Percentiles rank a stretch among this genome's conserved stretches.
These are phyloP conservation scores for Hymenochirus boettgeri DNA, from an alignment of 2,113 vertebrate genomes.

Conservation along the genomic window DNA sequence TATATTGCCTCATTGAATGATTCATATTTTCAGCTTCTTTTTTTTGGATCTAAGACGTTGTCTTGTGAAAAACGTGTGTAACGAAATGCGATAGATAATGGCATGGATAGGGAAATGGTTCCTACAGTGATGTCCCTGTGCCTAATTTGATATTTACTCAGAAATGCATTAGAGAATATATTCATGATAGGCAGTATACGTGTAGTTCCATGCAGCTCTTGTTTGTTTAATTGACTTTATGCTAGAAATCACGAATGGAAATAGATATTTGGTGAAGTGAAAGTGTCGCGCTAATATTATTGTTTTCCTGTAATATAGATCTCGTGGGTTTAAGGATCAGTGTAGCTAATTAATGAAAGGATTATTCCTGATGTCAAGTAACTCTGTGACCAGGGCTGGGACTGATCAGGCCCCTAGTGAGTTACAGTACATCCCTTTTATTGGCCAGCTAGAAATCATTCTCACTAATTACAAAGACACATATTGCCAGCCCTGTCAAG, in stretches of 20 bases:
- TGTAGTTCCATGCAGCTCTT: too few species aligned
- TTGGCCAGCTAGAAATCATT: slow-evolving; percentile 6
- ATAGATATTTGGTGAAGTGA: slow-evolving; percentile 18
- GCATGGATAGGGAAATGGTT: too few species aligned
- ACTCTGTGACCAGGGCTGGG: slow-evolving; percentile 14
- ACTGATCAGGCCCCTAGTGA: slow-evolving; percentile 2
- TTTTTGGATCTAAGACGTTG: too few species aligned
- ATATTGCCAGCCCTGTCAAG: slow-evolving; percentile 21
- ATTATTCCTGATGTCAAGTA: slow-evolving; percentile 27
- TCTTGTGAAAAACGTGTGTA: too few species aligned
- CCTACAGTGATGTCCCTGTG: too few species aligned
- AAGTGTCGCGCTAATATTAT: slow-evolving; percentile 23
- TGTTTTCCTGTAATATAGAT: slow-evolving; percentile 35
- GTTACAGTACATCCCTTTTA: slow-evolving; percentile 9
- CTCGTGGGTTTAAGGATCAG: slow-evolving; percentile 5
- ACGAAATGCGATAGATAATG: too few species aligned
- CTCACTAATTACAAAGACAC: slow-evolving; percentile 23
- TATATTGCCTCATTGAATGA: too few species aligned
- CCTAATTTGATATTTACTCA: too few species aligned
- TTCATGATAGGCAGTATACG: too few species aligned
- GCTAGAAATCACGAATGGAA: slow-evolving; percentile 3
- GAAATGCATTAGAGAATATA: too few species aligned
- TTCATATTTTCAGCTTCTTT: too few species aligned
- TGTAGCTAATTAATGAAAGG: slow-evolving; percentile 31
- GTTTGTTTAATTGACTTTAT: slow-evolving; percentile 1